A percentile compares a stretch with the other conserved stretches of the same genome.
Evolutionary conservation across 2,888 invertebrate species (phyloP).

Genomic region (Biston betularia): DNA sequence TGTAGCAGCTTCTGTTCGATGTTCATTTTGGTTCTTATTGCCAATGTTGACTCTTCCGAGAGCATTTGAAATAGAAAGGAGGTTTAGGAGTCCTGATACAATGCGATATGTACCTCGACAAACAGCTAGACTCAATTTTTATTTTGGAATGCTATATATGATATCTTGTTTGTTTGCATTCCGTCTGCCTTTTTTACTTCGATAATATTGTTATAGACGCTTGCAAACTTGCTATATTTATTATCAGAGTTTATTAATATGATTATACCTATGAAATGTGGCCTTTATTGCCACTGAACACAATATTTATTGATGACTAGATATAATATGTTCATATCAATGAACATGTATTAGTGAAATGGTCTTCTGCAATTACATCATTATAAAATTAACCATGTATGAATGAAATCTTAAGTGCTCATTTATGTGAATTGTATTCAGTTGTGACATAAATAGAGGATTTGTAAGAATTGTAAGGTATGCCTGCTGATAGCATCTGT

Average conservation of each 20-base stretch:
- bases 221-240: neutral
- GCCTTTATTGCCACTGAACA: neutral
- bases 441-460: too few species aligned
- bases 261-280: slow-evolving; percentile 1
- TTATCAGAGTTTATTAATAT: neutral
- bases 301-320: too few species aligned
- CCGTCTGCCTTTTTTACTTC: slow-evolving; percentile 86
- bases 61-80: slow-evolving; percentile 96
- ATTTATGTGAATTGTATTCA: too few species aligned
- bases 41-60: slow-evolving; percentile 95
- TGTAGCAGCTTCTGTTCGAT: slow-evolving; percentile 93
- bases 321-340: too few species aligned
- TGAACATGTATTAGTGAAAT: too few species aligned
- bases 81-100: slow-evolving; percentile 92
- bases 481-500: slow-evolving; percentile 40
- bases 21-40: slow-evolving; percentile 95
- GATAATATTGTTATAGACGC: slow-evolving; percentile 46
- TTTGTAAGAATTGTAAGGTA: slow-evolving; percentile 23
- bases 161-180: slow-evolving; percentile 91
- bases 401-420: too few species aligned
- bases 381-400: too few species aligned
- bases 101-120: slow-evolving; percentile 94
- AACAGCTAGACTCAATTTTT: slow-evolving; percentile 96
- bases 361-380: too few species aligned
- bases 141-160: slow-evolving; percentile 96